phyloP scores from a whole-genome alignment of 2,113 vertebrate species.

The Bubo blakistoni region DNA sequence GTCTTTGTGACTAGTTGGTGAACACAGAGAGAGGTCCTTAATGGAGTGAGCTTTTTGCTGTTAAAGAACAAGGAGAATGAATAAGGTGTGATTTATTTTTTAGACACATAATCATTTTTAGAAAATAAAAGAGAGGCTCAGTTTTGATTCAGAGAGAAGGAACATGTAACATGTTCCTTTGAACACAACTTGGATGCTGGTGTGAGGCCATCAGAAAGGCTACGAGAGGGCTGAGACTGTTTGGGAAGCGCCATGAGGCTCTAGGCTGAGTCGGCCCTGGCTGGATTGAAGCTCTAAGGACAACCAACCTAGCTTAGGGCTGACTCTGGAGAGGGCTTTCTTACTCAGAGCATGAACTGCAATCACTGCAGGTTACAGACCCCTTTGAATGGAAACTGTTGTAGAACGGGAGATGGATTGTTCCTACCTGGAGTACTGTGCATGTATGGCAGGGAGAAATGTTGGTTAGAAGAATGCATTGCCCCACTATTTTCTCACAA shows the following conservation, averaged over 20 bases:
- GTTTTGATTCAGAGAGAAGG: not conserved
- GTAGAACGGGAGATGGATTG: not conserved
- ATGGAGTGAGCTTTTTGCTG: not conserved
- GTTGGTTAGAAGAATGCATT: not conserved
- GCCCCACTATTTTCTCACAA: not conserved
- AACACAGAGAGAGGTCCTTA: not conserved
- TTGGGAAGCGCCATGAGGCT: not conserved
- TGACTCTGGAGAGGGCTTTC: not conserved
- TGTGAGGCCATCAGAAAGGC: not conserved
- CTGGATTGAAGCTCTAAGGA: not conserved
- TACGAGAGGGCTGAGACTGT: not conserved
- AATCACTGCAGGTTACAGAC: not conserved
- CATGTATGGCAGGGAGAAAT: rapidly evolving
- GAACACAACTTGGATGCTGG: not conserved
- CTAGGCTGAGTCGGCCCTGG: not conserved
- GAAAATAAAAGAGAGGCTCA: not conserved
- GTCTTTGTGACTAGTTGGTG: not conserved
- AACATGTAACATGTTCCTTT: not conserved
- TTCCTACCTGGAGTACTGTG: not conserved
- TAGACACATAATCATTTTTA: not conserved
- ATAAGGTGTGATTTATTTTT: not conserved
- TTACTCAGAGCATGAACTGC: not conserved
- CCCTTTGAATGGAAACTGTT: not conserved
- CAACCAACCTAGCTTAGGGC: not conserved
- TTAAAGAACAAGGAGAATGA: not conserved